phyloP scores from a whole-genome alignment of 2,888 invertebrate genomes.

The Ennomos erosarius region DNA sequence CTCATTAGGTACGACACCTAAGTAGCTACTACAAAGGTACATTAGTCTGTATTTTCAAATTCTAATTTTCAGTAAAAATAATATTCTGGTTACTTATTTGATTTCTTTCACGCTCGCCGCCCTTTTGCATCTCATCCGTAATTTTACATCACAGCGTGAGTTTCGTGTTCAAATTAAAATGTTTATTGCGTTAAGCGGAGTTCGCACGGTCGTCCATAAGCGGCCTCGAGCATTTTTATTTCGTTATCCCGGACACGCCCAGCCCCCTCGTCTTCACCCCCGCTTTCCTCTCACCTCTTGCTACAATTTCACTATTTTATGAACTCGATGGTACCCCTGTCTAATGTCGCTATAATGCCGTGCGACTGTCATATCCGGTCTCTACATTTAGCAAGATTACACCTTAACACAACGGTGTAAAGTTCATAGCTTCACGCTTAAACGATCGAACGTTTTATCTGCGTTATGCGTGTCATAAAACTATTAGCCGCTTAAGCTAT shows the following conservation, averaged over 20 bases:
- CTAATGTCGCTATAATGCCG: conserved; percentile 77
- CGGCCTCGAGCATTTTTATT: conserved; percentile 77
- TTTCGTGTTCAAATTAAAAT: conserved; percentile 84
- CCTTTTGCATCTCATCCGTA: conserved; percentile 62
- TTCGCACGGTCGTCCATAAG: conserved; percentile 77
- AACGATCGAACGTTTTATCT: conserved; percentile 49
- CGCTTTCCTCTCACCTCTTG: conserved; percentile 53
- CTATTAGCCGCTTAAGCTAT: conserved; percentile 84
- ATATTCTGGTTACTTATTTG: conserved; percentile 76
- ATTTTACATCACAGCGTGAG: conserved; percentile 83
- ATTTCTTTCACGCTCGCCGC: conserved; percentile 71
- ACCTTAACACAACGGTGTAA: conserved; percentile 56
- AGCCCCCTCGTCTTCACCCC: conserved; percentile 48
- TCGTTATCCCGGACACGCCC: conserved; percentile 77
- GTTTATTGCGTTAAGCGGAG: conserved; percentile 82
- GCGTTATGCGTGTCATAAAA: conserved; percentile 84
- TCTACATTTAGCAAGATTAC: conserved; percentile 39
- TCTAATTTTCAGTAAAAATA: conserved; percentile 49
- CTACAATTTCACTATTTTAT: conserved; percentile 71
- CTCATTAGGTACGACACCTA: no score
- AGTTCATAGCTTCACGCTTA: conserved; percentile 41
- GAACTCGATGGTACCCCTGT: conserved; percentile 71
- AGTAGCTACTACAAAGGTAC: no score
- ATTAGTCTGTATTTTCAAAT: not conserved
- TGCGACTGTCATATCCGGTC: conserved; percentile 75